Evolutionary conservation across 1,140 invertebrate species (phyloP), one percentile per base, ranked within the genome.

Genomic region (Protaetia brevitarsis): DNA sequence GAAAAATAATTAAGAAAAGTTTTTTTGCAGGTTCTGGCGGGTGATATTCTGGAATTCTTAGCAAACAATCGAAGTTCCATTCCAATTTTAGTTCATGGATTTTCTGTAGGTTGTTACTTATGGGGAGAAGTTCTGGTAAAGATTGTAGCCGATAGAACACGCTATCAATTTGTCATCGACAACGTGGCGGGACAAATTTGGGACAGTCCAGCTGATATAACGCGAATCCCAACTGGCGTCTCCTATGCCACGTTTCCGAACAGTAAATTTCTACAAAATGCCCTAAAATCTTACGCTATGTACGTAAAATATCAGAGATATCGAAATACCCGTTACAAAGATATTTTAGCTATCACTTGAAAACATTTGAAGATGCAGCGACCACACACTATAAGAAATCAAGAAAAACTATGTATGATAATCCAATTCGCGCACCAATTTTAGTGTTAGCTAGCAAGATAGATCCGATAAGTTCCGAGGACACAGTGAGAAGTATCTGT

Each of bases 31-130:
- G 72, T 89, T 45, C 83, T 94, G n/a, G 90, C 91, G 0, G 79
- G 79, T 2, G 88, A 92, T 69, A 78, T 94, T 2, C 70, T 94
- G 3, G 83, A 86, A 59, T 91, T 94, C 74, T 77, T 95, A 69
- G 78, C 87, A n/a, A 78, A 80, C 16, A 89, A 91, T 72, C 74
- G 77, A 19, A 75, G 77, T 63, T 84, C 86, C 70, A 76, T 85
- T 10, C 88, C 89, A 31, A 80, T 93, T 45, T 73, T 95, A 3
- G 73, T 95, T n/a, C 93, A 97, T 79, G 94, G 92, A 1, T 96
- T 97, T 80, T 95, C 92, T 0, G 91, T 95, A 0, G 94, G 88
- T 6, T 93, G 88, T 10, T 96, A 96, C 77, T 79, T 95, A 65
- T 91, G 89, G 86, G 91, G 91, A 4, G 93, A 95, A 79, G 83